Percentiles rank a stretch among this genome's conserved stretches.
Conservation (phyloP, 2,888 invertebrate species). For the Crossocerus cetratus region DNA sequence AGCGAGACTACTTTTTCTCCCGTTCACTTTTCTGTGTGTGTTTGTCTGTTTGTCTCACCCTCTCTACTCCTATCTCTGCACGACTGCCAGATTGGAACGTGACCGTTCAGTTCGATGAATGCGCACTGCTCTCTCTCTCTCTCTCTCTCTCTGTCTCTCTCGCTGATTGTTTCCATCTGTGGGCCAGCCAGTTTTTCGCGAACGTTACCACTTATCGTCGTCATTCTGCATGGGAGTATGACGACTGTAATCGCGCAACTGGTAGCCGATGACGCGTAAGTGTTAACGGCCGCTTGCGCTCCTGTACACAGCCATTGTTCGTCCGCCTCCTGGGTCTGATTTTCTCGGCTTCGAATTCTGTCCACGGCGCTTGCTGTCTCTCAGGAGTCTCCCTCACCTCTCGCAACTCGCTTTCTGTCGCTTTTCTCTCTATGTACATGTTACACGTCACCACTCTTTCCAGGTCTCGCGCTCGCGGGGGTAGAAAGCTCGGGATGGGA, state of each 20-base stretch:
- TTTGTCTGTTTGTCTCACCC: too few relatives aligned
- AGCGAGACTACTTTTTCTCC: too few relatives aligned
- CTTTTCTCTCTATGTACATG: neutral
- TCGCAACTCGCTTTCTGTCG: constrained; percentile 1
- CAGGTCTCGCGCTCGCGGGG: too few relatives aligned
- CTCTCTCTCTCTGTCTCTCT: neutral
- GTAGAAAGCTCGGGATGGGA: too few relatives aligned
- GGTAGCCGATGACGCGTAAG: neutral
- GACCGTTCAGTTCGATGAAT: constrained; percentile 44
- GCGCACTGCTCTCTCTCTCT: neutral
- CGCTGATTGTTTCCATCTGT: neutral
- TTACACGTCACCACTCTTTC: too few relatives aligned
- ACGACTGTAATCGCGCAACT: too few relatives aligned
- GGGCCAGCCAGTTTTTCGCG: neutral
- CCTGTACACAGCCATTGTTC: neutral
- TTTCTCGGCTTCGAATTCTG: neutral
- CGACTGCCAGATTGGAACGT: constrained; percentile 39
- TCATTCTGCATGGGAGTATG: neutral
- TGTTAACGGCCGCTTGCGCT: neutral
- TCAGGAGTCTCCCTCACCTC: neutral
- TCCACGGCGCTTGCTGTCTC: neutral
- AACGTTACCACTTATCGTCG: neutral
- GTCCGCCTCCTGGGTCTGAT: neutral
- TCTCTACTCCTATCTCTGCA: too few relatives aligned
- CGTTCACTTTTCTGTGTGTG: too few relatives aligned